A percentile compares a stretch with the other conserved stretches of the same genome.
Conservation (phyloP, 35 echinoderm and acorn worm species). For the Apostichopus californicus region DNA sequence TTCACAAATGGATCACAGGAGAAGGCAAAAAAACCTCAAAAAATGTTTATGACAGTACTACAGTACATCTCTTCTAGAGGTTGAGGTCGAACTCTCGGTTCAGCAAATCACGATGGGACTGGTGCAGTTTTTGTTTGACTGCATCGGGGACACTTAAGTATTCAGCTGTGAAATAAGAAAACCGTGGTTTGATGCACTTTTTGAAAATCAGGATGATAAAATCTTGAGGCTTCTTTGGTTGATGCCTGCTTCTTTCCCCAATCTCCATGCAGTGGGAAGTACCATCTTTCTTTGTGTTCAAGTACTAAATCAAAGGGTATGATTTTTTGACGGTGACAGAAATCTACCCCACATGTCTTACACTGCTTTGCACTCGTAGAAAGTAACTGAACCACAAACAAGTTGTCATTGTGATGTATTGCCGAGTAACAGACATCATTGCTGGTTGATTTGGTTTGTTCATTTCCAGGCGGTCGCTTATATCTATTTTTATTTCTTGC, state of each 20-base stretch:
- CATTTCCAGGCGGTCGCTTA: no score
- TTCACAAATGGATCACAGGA: no score
- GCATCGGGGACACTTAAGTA: background rate
- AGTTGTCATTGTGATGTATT: no score
- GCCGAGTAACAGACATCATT: no score
- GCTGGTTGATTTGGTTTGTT: no score
- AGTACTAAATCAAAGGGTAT: slow-evolving; percentile 33
- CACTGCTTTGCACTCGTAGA: no score
- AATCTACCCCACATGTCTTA: no score
- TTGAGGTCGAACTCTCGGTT: slow-evolving; percentile 8
- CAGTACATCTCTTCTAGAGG: background rate
- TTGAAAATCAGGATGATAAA: background rate
- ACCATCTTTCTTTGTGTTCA: slow-evolving; percentile 39
- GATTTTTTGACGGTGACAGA: background rate
- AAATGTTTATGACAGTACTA: no score
- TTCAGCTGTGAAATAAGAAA: no score
- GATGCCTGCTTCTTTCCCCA: slow-evolving; percentile 14
- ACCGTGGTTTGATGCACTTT: background rate
- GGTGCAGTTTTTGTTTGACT: background rate
- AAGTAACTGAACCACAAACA: no score
- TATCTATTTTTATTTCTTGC: no score
- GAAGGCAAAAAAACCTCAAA: no score
- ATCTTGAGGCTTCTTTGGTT: slow-evolving; percentile 24
- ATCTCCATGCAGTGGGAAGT: slow-evolving; percentile 13
- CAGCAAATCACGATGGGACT: slow-evolving; percentile 11